These are phyloP conservation scores for Cossypha heuglini DNA, from an alignment of 2,797 vertebrate species.

Conservation along the genomic window DNA sequence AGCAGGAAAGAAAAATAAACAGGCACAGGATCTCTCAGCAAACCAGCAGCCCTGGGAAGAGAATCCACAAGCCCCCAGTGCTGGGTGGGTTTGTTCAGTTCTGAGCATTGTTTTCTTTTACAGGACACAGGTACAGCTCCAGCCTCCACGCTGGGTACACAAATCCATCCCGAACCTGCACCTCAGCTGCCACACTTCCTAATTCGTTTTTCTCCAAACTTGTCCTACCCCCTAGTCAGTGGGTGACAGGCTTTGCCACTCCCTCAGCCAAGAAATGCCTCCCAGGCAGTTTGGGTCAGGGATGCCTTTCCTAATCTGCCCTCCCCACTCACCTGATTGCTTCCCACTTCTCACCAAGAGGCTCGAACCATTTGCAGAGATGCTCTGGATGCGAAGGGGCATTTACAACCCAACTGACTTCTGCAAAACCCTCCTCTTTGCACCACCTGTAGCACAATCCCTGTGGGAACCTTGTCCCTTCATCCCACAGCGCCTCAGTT, in stretches of 20 bases:
- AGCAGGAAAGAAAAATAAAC: conserved; percentile 40
- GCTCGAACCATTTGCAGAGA: not conserved
- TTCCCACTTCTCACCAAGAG: not conserved
- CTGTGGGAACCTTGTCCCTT: not conserved
- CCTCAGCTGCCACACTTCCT: not conserved
- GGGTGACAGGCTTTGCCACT: not conserved
- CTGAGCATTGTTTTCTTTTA: not conserved
- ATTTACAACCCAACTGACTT: not conserved
- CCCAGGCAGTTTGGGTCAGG: not conserved
- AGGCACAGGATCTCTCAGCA: not conserved
- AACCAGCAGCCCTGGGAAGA: not conserved
- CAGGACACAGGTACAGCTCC: not conserved
- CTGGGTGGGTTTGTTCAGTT: not conserved
- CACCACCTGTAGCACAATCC: not conserved
- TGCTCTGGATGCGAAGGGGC: not conserved
- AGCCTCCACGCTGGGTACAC: not conserved
- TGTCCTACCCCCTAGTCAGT: not conserved
- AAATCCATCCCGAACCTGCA: not conserved
- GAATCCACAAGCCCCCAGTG: not conserved
- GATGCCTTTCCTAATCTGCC: not conserved
- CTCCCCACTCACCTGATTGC: fast-evolving
- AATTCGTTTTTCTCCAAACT: not conserved
- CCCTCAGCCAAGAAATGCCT: not conserved
- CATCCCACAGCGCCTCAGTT: not conserved
- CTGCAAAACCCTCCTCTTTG: not conserved